Percentiles rank a stretch among this genome's conserved stretches.
phyloP scores from a whole-genome alignment of 2,888 invertebrate species.

The Hecatera dysodea region DNA sequence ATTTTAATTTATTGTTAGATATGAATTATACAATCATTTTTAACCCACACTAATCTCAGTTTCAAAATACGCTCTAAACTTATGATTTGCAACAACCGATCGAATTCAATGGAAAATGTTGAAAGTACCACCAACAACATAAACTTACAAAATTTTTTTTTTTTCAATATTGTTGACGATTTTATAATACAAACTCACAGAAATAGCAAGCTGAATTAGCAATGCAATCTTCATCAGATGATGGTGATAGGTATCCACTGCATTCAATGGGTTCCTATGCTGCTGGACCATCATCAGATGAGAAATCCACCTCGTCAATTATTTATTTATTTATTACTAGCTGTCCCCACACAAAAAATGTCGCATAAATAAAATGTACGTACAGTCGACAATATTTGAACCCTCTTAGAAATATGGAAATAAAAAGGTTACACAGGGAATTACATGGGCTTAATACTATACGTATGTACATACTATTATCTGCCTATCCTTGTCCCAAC shows the following conservation, averaged over 20 bases:
- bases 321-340: too few relatives aligned
- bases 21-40: not conserved
- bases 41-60: not conserved
- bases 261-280: not conserved
- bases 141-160: slow-evolving; percentile 15
- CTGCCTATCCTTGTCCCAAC: too few relatives aligned
- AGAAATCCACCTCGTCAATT: not conserved
- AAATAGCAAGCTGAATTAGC: not conserved
- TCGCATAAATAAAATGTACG: too few relatives aligned
- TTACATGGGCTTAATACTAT: too few relatives aligned
- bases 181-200: slow-evolving; percentile 10
- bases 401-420: too few relatives aligned
- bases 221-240: not conserved
- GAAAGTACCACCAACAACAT: slow-evolving; percentile 32
- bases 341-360: too few relatives aligned
- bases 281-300: not conserved
- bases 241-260: not conserved
- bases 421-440: too few relatives aligned
- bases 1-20: not conserved
- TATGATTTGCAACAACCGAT: slow-evolving; percentile 21
- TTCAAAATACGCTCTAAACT: slow-evolving; percentile 13
- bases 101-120: slow-evolving; percentile 39
- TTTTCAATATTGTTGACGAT: slow-evolving; percentile 26
- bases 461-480: too few relatives aligned
- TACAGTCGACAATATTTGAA: too few relatives aligned